phyloP scores from a whole-genome alignment of 2,888 invertebrate species.

The Phortica okadai region DNA sequence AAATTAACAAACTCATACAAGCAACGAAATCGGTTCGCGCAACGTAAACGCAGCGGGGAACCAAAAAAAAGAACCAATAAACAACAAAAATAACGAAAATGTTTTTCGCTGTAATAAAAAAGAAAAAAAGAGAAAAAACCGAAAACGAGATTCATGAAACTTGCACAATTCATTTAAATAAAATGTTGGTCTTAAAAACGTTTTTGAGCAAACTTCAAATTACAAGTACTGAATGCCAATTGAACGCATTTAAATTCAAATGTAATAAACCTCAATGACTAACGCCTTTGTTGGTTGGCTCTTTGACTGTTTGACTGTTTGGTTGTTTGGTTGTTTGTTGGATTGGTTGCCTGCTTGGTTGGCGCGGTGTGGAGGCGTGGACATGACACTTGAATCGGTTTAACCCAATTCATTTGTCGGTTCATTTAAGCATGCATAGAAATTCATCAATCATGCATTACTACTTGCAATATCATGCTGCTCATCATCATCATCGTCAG shows the following conservation, averaged over 20 bases:
- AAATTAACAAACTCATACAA: not conserved
- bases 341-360: not conserved
- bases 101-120: not conserved
- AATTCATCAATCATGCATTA: slow-evolving; percentile 48
- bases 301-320: not conserved
- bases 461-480: slow-evolving; percentile 22
- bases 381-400: slow-evolving; percentile 41
- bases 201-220: not conserved
- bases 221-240: slow-evolving; percentile 5
- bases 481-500: slow-evolving; percentile 8
- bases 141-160: not conserved
- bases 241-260: slow-evolving; percentile 20
- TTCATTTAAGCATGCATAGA: slow-evolving; percentile 44
- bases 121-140: no score
- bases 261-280: not conserved
- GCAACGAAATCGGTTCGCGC: not conserved
- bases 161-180: slow-evolving; percentile 19
- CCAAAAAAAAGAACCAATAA: not conserved
- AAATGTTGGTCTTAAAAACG: slow-evolving; percentile 5
- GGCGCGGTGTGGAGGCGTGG: not conserved
- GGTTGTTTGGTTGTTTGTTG: not conserved
- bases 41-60: slow-evolving; percentile 2
- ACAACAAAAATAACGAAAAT: not conserved
- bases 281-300: not conserved
- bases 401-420: slow-evolving; percentile 48